Percentiles rank a stretch among this genome's conserved stretches.
Evolutionary conservation across 2,888 invertebrate species (phyloP).

Genomic region (Cremastinae sp.): DNA sequence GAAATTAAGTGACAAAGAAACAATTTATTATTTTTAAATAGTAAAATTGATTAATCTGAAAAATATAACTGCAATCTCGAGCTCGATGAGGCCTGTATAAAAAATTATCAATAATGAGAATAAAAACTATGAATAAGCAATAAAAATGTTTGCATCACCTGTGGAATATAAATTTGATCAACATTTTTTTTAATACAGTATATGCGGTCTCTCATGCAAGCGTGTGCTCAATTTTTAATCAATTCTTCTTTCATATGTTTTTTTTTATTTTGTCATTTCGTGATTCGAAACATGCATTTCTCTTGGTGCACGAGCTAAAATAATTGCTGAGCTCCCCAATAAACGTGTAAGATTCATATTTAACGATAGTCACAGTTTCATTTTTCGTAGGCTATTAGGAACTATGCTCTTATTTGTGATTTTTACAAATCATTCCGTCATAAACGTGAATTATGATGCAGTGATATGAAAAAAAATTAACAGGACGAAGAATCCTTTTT

Average conservation of each 20-base stretch:
- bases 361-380: conserved; percentile 37
- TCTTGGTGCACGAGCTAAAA: conserved; percentile 75
- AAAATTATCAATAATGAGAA: conserved; percentile 41
- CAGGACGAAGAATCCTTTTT: not conserved
- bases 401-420: conserved; percentile 49
- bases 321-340: conserved; percentile 50
- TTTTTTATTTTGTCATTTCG: conserved; percentile 61
- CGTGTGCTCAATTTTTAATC: conserved; percentile 67
- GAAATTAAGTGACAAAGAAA: not conserved
- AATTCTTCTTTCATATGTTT: conserved; percentile 54
- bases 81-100: conserved; percentile 26
- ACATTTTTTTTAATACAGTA: conserved; percentile 61
- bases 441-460: conserved; percentile 54
- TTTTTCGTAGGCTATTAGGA: conserved; percentile 6
- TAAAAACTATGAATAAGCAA: conserved; percentile 17
- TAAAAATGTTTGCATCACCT: conserved; percentile 60
- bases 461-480: conserved; percentile 43
- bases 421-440: conserved; percentile 53
- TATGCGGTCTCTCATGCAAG: conserved; percentile 71
- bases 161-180: conserved; percentile 70
- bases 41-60: conserved; percentile 14
- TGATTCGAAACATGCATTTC: conserved; percentile 67
- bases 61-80: conserved; percentile 29
- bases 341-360: conserved; percentile 40
- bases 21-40: too few species aligned